A percentile compares a stretch with the other conserved stretches of the same genome.
Evolutionary conservation across 37 sponge, comb jelly and placozoan species (phyloP).

Genomic region (Oopsacas minuta): DNA sequence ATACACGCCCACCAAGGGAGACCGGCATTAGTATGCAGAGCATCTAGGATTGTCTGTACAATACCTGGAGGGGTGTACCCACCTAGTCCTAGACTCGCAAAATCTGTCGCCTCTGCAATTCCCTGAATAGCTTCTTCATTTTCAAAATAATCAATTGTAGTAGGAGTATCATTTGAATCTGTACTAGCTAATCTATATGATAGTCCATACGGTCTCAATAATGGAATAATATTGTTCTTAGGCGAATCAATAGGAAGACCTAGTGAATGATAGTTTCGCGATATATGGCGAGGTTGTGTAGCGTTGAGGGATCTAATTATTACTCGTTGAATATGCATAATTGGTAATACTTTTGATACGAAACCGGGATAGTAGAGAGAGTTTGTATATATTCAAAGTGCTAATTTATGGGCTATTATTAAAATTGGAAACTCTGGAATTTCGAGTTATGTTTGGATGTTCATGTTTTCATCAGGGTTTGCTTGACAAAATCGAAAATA

Average conservation of each 20-base stretch:
- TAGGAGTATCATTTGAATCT: not conserved
- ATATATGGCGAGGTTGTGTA: too few species aligned
- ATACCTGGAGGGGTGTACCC: constrained; percentile 70
- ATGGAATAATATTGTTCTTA: not conserved
- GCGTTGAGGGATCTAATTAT: not conserved
- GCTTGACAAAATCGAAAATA: too few species aligned
- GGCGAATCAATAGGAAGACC: not conserved
- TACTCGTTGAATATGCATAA: not conserved
- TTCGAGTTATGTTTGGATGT: too few species aligned
- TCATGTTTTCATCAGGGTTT: too few species aligned
- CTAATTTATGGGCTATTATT: too few species aligned
- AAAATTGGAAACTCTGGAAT: too few species aligned
- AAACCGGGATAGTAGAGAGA: too few species aligned
- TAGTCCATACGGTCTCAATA: not conserved
- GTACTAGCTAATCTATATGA: not conserved
- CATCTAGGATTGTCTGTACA: constrained; percentile 45
- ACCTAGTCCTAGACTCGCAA: constrained; percentile 37
- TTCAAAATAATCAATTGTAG: not conserved
- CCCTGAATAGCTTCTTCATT: not conserved
- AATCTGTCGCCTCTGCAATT: not conserved
- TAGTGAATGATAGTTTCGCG: not conserved
- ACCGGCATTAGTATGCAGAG: constrained; percentile 32
- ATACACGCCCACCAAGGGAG: constrained; percentile 89
- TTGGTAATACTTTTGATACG: too few species aligned
- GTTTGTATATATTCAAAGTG: too few species aligned